Percentiles rank a stretch among this genome's conserved stretches.
These are phyloP conservation scores for Ferrisia virgata DNA, from an alignment of 2,888 invertebrate genomes.

Conservation along the genomic window DNA sequence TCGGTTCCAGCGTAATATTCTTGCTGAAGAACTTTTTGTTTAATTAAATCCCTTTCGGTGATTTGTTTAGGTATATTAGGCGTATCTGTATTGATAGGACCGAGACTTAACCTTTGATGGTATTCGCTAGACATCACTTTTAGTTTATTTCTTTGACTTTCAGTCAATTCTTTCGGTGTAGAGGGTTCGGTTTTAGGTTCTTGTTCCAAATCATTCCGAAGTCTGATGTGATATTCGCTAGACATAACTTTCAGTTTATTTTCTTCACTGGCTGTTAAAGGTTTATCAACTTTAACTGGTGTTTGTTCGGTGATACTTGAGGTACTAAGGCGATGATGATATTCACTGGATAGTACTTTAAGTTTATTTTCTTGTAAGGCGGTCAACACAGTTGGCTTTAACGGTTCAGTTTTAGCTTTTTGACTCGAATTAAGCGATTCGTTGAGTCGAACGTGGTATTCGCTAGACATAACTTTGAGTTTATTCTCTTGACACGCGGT, in stretches of 20 bases:
- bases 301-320: not conserved
- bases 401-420: not conserved
- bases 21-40: not conserved
- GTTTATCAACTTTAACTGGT: not conserved
- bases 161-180: not conserved
- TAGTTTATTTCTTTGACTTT: conserved; percentile 19
- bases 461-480: conserved; percentile 40
- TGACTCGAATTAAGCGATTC: not conserved
- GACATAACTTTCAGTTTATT: conserved; percentile 41
- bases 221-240: conserved; percentile 39
- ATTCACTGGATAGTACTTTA: conserved; percentile 36
- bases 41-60: not conserved
- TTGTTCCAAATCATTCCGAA: not conserved
- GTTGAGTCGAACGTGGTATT: conserved; percentile 32
- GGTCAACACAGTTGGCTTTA: not conserved
- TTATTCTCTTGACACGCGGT: conserved; percentile 26
- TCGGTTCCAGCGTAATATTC: not conserved
- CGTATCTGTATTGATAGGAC: not conserved
- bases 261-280: not conserved
- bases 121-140: conserved; percentile 39
- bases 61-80: not conserved
- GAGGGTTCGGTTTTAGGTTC: not conserved
- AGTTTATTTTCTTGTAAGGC: conserved; percentile 25
- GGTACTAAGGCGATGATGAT: conserved; percentile 8
- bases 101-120: not conserved